Evolutionary conservation across 2,797 vertebrate genomes (phyloP).

Genomic region (Hippoglossus hippoglossus): DNA sequence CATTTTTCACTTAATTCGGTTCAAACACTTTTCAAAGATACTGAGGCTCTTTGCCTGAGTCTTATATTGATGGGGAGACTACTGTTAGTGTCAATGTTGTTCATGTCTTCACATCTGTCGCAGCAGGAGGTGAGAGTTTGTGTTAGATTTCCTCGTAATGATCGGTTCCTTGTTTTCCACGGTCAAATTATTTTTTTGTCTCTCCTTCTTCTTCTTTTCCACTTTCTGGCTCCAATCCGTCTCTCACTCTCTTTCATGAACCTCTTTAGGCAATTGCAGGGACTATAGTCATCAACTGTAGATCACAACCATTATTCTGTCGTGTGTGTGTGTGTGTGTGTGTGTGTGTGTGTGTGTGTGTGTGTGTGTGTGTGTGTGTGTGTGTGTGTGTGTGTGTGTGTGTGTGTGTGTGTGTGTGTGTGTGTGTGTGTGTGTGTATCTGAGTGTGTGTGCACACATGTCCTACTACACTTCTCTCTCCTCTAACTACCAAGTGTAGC

Average conservation of each 20-base stretch:
- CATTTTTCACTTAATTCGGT: not conserved
- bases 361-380: conserved; percentile 4
- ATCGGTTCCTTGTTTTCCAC: conserved; percentile 13
- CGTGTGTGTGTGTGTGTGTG: conserved; percentile 27
- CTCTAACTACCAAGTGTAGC: conserved; percentile 15
- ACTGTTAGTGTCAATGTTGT: conserved; percentile 3
- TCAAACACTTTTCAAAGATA: not conserved
- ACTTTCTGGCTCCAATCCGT: conserved; percentile 21
- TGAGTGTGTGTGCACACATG: conserved; percentile 2
- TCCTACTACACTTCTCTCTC: not conserved
- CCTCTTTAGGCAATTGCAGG: conserved; percentile 43
- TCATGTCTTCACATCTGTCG: conserved; percentile 1
- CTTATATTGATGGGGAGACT: not conserved
- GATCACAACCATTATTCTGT: conserved; percentile 42
- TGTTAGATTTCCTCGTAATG: conserved; percentile 3
- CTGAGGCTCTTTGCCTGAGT: not conserved
- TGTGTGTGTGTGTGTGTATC: not conserved
- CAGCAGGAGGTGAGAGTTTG: conserved; percentile 6
- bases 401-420: conserved; percentile 11
- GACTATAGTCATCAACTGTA: conserved; percentile 30
- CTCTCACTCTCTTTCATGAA: conserved; percentile 10
- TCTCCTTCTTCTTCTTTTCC: conserved; percentile 3
- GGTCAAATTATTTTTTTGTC: conserved; percentile 2
- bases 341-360: conserved; percentile 5
- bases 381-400: conserved; percentile 25